phyloP scores from a whole-genome alignment of 2,113 vertebrate genomes.

The Seriola quinqueradiata region DNA sequence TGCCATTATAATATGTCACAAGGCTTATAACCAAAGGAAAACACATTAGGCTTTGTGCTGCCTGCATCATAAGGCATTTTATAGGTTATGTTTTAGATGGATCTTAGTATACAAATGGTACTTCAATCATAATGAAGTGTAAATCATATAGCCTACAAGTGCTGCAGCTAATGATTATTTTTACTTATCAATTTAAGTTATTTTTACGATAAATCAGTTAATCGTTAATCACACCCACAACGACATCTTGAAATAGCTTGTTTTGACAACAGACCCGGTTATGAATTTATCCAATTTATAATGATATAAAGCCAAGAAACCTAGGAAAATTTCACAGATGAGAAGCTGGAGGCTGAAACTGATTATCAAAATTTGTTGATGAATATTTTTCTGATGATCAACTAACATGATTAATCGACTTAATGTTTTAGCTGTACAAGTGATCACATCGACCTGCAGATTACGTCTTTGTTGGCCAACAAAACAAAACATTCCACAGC shows the following conservation, averaged over 20 bases:
- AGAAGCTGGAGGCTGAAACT: not conserved
- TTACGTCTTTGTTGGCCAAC: constrained; percentile 39
- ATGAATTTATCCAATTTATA: not conserved
- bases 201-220: not conserved
- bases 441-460: not conserved
- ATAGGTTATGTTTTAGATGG: constrained; percentile 53
- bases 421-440: constrained; percentile 3
- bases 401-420: not conserved
- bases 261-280: not conserved
- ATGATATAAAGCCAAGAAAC: not conserved
- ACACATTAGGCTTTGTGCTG: constrained; percentile 68
- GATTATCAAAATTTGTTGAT: not conserved
- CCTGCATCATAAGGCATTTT: constrained; percentile 62
- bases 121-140: constrained; percentile 46
- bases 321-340: not conserved
- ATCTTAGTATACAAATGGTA: constrained; percentile 44
- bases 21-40: constrained; percentile 69
- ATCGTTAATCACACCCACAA: not conserved
- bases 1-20: constrained; percentile 78
- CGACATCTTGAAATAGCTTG: not conserved
- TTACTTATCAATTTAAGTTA: not conserved
- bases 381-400: not conserved
- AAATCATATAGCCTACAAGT: constrained; percentile 36
- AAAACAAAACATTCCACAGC: constrained; percentile 41
- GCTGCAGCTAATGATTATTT: constrained; percentile 20